These are phyloP conservation scores for Botia almorhae DNA, from an alignment of 2,797 vertebrate genomes.

Conservation along the genomic window DNA sequence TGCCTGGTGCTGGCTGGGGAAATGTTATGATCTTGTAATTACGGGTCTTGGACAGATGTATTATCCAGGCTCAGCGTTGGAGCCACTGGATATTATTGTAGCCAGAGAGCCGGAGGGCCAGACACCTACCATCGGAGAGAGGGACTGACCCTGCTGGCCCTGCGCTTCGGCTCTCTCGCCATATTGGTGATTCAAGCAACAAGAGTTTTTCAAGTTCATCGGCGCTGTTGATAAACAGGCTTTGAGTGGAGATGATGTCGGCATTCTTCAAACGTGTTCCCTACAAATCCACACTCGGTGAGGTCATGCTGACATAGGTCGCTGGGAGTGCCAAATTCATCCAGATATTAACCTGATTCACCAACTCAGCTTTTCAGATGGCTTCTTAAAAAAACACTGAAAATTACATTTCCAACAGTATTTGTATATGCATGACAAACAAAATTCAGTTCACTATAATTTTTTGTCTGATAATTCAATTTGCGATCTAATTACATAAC, in stretches of 20 bases:
- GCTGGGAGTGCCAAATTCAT: background rate
- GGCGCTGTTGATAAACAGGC: slow-evolving; percentile 46
- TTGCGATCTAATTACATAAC: too few relatives aligned
- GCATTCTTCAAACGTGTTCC: slow-evolving; percentile 36
- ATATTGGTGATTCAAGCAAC: slow-evolving; percentile 73
- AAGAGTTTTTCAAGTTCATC: slow-evolving; percentile 72
- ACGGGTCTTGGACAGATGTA: slow-evolving; percentile 90
- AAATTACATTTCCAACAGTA: too few relatives aligned
- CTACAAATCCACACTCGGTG: background rate
- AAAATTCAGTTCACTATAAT: too few relatives aligned
- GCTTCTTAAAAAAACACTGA: too few relatives aligned
- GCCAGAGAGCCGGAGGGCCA: slow-evolving; percentile 81
- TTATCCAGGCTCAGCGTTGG: slow-evolving; percentile 89
- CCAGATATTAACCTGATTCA: background rate
- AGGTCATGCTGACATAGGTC: slow-evolving; percentile 24
- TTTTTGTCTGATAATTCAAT: too few relatives aligned
- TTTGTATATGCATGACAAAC: too few relatives aligned
- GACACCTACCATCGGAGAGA: slow-evolving; percentile 79
- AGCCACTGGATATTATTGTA: slow-evolving; percentile 92
- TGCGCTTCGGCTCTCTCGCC: slow-evolving; percentile 74
- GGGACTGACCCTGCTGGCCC: slow-evolving; percentile 77
- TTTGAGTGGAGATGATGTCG: slow-evolving; percentile 33
- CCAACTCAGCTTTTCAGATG: too few relatives aligned
- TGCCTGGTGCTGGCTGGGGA: slow-evolving; percentile 79
- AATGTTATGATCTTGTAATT: slow-evolving; percentile 91